Evolutionary conservation across 2,888 invertebrate species (phyloP).

Genomic region (Philaethria dido): DNA sequence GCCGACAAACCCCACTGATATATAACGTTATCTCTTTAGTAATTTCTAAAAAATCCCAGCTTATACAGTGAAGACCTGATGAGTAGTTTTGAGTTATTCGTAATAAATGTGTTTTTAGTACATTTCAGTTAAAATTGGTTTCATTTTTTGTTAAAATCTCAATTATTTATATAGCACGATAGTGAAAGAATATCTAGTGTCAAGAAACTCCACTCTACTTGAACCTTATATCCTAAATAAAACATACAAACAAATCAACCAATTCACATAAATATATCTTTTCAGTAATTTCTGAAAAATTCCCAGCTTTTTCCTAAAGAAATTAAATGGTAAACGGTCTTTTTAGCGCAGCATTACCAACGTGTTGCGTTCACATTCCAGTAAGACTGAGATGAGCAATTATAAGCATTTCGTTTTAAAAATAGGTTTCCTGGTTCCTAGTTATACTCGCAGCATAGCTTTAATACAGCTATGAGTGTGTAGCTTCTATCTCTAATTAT

Average conservation of each 20-base stretch:
- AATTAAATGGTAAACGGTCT: slow-evolving; percentile 20
- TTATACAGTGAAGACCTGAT: no score
- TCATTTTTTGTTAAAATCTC: no score
- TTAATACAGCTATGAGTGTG: neutral
- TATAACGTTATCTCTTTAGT: no score
- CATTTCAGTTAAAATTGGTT: no score
- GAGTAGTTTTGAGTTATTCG: no score
- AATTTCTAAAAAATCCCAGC: no score
- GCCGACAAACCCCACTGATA: no score
- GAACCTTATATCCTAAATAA: no score
- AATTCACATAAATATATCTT: neutral
- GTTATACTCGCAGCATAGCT: slow-evolving; percentile 12
- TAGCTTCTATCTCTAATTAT: slow-evolving; percentile 2
- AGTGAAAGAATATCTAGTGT: no score
- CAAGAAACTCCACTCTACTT: no score
- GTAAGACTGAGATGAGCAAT: slow-evolving; percentile 9
- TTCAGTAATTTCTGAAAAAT: slow-evolving; percentile 7
- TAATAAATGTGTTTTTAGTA: no score
- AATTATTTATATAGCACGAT: no score
- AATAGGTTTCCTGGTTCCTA: slow-evolving; percentile 3
- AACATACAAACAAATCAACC: neutral
- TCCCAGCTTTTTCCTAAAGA: neutral
- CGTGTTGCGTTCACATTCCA: slow-evolving; percentile 16
- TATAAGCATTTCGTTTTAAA: slow-evolving; percentile 14
- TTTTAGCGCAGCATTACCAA: slow-evolving; percentile 15